These are phyloP conservation scores for Poeciliopsis gracilis DNA, from an alignment of 2,797 vertebrate species.

Conservation along the genomic window DNA sequence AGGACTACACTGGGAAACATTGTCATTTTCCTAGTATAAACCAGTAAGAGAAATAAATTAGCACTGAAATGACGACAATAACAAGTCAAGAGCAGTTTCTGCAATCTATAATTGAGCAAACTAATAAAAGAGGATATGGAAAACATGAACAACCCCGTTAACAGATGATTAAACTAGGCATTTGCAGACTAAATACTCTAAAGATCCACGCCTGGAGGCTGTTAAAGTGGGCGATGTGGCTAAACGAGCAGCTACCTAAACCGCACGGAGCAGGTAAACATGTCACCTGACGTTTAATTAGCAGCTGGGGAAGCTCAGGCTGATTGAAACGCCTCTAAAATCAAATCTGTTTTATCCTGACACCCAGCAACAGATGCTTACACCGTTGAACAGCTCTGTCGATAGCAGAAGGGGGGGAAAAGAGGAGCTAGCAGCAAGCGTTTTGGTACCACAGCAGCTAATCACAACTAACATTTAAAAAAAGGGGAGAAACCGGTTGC, in stretches of 20 bases:
- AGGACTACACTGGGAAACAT: neutral
- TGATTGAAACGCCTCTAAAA: neutral
- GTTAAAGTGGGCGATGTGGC: slow-evolving; percentile 37
- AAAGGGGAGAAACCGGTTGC: neutral
- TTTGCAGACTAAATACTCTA: slow-evolving; percentile 36
- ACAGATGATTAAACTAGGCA: slow-evolving; percentile 31
- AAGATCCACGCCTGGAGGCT: slow-evolving; percentile 29
- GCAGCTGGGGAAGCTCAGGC: neutral
- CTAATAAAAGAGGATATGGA: neutral
- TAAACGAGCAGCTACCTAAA: slow-evolving; percentile 49
- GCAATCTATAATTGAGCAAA: neutral
- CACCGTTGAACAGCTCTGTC: slow-evolving; percentile 17
- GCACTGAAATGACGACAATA: slow-evolving; percentile 3
- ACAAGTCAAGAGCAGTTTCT: slow-evolving; percentile 1
- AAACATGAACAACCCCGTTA: neutral
- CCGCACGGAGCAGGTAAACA: slow-evolving; percentile 9
- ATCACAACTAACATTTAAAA: slow-evolving; percentile 49
- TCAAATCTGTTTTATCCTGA: neutral
- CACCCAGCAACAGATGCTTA: slow-evolving; percentile 55
- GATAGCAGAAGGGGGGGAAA: slow-evolving; percentile 6
- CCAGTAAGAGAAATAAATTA: neutral
- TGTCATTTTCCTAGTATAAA: neutral
- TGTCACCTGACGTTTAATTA: slow-evolving; percentile 5
- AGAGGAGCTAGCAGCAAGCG: slow-evolving; percentile 41
- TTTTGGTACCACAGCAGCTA: slow-evolving; percentile 52